phyloP scores from a whole-genome alignment of 2,888 invertebrate genomes.

The Clepsis dumicolana region DNA sequence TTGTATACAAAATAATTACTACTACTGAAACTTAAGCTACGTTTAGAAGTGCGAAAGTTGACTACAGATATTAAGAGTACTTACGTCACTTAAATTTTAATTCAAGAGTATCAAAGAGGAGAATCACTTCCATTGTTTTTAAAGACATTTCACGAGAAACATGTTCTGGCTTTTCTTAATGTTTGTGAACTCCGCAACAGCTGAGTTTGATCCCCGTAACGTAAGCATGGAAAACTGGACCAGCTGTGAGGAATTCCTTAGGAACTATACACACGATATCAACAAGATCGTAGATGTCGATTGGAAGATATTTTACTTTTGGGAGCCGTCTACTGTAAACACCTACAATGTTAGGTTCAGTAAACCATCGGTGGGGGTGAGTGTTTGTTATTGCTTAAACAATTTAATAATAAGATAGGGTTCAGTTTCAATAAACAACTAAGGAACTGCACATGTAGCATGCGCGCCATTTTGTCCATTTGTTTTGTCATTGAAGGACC shows the following conservation, averaged over 20 bases:
- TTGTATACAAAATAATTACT: too few species aligned
- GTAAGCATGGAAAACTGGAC: slow-evolving; percentile 57
- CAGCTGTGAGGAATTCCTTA: slow-evolving; percentile 64
- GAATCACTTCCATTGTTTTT: not conserved
- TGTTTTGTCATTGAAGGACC: too few species aligned
- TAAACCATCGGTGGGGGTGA: slow-evolving; percentile 56
- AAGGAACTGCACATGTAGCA: too few species aligned
- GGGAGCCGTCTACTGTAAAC: slow-evolving; percentile 57
- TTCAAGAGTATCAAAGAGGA: not conserved
- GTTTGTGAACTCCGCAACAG: not conserved
- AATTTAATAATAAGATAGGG: too few species aligned
- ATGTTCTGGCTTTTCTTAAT: slow-evolving; percentile 30
- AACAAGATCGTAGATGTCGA: slow-evolving; percentile 59
- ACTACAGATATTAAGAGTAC: too few species aligned
- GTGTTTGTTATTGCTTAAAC: too few species aligned
- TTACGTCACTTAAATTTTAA: too few species aligned
- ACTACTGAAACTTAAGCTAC: too few species aligned
- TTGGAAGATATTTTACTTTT: slow-evolving; percentile 72
- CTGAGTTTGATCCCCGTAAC: slow-evolving; percentile 15
- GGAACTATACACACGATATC: slow-evolving; percentile 55
- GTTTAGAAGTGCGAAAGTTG: too few species aligned
- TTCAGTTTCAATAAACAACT: too few species aligned
- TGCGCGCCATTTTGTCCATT: too few species aligned
- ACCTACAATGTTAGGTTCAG: slow-evolving; percentile 62
- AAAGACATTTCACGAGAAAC: not conserved